Conservation (phyloP, 2,888 invertebrate species). For the Thera britannica region DNA sequence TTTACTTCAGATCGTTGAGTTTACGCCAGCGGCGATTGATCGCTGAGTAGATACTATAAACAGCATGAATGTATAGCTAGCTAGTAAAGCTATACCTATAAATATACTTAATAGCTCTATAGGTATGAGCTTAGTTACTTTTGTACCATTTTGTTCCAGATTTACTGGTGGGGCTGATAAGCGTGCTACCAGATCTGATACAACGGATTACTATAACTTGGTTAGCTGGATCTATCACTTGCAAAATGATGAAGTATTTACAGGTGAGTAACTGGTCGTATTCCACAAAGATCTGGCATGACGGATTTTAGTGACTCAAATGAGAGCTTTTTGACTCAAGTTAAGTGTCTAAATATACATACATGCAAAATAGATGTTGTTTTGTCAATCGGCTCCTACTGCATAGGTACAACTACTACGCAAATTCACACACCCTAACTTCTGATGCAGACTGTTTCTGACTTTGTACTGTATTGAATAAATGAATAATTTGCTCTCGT, state of each 20-base stretch:
- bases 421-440: no score
- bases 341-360: no score
- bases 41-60: not conserved
- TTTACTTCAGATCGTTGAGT: slow-evolving; percentile 9
- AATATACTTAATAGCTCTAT: no score
- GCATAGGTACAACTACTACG: no score
- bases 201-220: slow-evolving; percentile 95
- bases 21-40: slow-evolving; percentile 13
- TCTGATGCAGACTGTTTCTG: no score
- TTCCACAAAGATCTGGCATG: not conserved
- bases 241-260: slow-evolving; percentile 94
- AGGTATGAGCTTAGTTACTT: not conserved
- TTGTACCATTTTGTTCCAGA: slow-evolving; percentile 83
- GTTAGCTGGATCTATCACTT: slow-evolving; percentile 94
- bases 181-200: slow-evolving; percentile 94
- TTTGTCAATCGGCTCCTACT: no score
- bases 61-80: not conserved
- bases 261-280: slow-evolving; percentile 81
- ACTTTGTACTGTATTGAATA: no score
- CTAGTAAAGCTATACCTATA: no score
- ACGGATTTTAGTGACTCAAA: not conserved
- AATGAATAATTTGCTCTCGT: no score
- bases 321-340: not conserved
- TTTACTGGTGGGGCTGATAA: slow-evolving; percentile 94
- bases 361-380: no score